Evolutionary conservation across 1,140 invertebrate species (phyloP), one percentile per base, ranked within the genome.

Genomic region (Harlomillsia oculata): DNA sequence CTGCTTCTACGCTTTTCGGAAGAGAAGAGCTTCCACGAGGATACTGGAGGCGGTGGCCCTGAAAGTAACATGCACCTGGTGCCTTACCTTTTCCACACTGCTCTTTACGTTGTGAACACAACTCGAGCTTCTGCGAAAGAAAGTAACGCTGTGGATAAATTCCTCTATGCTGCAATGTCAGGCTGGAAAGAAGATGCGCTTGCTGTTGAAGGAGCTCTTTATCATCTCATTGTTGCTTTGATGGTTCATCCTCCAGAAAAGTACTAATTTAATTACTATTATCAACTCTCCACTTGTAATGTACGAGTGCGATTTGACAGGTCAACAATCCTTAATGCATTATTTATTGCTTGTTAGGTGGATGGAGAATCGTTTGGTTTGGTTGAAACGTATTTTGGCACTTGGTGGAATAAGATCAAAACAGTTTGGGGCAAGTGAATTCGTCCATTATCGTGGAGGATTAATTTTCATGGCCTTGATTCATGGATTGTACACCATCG

Each of bases 11-110:
- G 89, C 54, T 97, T 97, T 75, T 88, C 93, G 0, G 82, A 88
- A 70, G 93, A 95, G 65, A 89, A 89, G 68, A 89, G 87, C 53
- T 97, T 98, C 75, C 93, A 94, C 70, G 91, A 97, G 70, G 93
- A 97, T 72, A 92, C 89, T 20, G 92, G 93, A 13, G 95, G 95
- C 59, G 95, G 94, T 60, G 89, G 94, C 14, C 88, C 89, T 9
- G 89, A 97, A 68, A 96, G 91, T 23, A 98, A 99, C 74, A 87
- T 97, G 83, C 90, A 97, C 71, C 81, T 97, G 62, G 79, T 97
- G 51, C 93, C 95, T 20, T 96, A 96, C 71, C 76, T 97, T 28
- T 79, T 92, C 52, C 93, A 97, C 69, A 93, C 95, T 80, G 86
- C 89, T 18, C 81, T 97, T 2, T 97, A 97, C 72, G 87, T 96